phyloP scores from a whole-genome alignment of 2,113 vertebrate species.

The Bos indicus region DNA sequence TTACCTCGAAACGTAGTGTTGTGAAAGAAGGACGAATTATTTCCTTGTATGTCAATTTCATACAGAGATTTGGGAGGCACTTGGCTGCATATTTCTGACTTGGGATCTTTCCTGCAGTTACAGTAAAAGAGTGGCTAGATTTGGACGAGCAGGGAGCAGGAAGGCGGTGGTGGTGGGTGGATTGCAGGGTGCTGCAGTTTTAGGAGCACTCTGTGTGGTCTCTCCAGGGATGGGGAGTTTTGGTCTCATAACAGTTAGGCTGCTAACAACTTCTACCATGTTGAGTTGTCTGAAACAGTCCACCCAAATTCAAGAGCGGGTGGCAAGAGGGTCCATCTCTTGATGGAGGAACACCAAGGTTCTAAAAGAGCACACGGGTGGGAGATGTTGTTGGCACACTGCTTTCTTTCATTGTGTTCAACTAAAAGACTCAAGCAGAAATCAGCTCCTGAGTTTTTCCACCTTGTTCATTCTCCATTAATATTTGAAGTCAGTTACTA shows the following conservation, averaged over 20 bases:
- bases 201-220: no score
- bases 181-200: accelerated
- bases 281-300: neutral
- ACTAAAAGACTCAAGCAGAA: neutral
- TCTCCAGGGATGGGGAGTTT: neutral
- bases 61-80: neutral
- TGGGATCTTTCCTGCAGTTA: neutral
- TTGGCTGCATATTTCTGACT: neutral
- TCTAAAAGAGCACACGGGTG: neutral
- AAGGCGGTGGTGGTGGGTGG: neutral
- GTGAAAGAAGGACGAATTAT: neutral
- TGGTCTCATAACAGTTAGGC: neutral
- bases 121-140: neutral
- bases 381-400: neutral
- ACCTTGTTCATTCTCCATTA: neutral
- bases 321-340: neutral
- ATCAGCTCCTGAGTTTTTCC: neutral
- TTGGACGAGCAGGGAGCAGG: neutral
- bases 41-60: neutral
- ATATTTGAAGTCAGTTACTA: neutral
- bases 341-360: neutral
- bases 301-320: neutral
- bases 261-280: neutral
- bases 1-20: neutral
- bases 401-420: neutral